Conservation (phyloP, 2,113 vertebrate species). For the Canis aureus region DNA sequence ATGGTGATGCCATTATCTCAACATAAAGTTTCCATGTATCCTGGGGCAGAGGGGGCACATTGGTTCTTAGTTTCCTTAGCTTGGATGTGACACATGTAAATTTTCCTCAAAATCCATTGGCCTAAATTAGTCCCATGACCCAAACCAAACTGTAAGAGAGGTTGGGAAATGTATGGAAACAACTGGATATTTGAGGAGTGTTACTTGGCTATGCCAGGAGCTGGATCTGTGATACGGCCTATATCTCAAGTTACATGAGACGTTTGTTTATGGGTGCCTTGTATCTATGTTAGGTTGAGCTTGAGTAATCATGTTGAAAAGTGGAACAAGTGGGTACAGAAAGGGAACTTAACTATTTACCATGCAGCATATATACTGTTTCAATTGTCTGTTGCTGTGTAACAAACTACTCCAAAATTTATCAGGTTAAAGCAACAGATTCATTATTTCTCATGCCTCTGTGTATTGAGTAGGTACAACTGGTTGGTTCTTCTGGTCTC, state of each 20-base stretch:
- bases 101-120: background rate
- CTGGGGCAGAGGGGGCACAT: background rate
- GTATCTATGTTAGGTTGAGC: background rate
- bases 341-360: background rate
- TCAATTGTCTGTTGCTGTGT: background rate
- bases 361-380: background rate
- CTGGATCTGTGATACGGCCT: background rate
- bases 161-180: background rate
- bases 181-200: background rate
- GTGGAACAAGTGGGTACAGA: background rate
- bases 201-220: background rate
- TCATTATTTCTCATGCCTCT: background rate
- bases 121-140: background rate
- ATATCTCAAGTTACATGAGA: background rate
- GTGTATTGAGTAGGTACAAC: background rate
- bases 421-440: background rate
- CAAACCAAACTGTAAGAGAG: background rate
- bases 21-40: background rate
- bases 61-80: background rate
- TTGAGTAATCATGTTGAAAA: background rate
- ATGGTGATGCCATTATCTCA: background rate
- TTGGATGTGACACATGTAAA: background rate
- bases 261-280: background rate
- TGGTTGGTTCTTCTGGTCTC: background rate
- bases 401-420: background rate